phyloP scores from a whole-genome alignment of 2,888 invertebrate species.

The Limnephilus auricula region DNA sequence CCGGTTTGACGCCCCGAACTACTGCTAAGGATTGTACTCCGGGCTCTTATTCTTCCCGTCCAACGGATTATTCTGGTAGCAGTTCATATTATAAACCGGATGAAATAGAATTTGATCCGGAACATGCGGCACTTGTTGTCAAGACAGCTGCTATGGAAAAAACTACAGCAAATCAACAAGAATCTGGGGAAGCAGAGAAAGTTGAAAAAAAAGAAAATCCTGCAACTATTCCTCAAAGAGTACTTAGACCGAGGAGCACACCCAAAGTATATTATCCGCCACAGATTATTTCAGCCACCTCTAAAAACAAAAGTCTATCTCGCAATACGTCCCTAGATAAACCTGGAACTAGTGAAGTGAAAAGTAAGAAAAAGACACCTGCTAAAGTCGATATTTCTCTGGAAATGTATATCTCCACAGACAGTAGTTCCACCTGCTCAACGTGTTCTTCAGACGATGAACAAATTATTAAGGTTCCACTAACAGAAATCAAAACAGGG shows the following conservation, averaged over 20 bases:
- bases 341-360: slow-evolving; percentile 23
- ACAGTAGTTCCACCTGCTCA: neutral
- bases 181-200: neutral
- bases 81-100: slow-evolving; percentile 82
- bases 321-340: slow-evolving; percentile 39
- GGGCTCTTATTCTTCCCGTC: slow-evolving; percentile 74
- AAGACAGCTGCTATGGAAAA: slow-evolving; percentile 10
- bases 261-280: slow-evolving; percentile 37
- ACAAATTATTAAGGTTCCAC: neutral
- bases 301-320: slow-evolving; percentile 6
- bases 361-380: neutral
- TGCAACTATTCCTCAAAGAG: slow-evolving; percentile 33
- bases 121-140: slow-evolving; percentile 68
- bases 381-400: neutral
- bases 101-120: slow-evolving; percentile 74
- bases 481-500: neutral
- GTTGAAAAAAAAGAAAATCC: neutral
- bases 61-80: slow-evolving; percentile 80
- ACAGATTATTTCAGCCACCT: neutral
- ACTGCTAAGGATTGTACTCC: slow-evolving; percentile 70
- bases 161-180: slow-evolving; percentile 18
- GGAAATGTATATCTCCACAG: neutral
- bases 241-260: slow-evolving; percentile 56
- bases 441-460: neutral
- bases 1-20: slow-evolving; percentile 75